Base-by-base conservation (phyloP, 2,888 invertebrate genomes). In the Dyspetes luteomarginatus region DNA sequence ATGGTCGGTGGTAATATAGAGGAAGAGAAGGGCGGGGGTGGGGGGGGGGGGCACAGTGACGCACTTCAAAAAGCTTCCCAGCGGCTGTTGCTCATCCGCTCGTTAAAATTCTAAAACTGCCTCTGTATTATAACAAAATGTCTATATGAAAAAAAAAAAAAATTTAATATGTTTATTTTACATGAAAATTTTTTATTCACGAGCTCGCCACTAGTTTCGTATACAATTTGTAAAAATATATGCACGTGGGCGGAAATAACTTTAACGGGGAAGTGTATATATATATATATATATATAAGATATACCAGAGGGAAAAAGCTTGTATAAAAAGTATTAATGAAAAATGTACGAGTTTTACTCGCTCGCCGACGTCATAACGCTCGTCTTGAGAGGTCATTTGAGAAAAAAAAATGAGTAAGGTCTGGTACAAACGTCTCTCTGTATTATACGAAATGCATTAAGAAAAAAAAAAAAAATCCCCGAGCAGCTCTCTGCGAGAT, bases 381-480 rank as follows among this genome's bases (percentile, higher is more conserved):
- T 2, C 7, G 22, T 50, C 28, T 71, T 43, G 69, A 56, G 50
- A 58, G 12, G n/a, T 30, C 36, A 17, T 43, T 58, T 7, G 36
- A 43, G 58, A 22, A 15, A 28, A 26, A 56, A 22, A 17, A 52
- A 52, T 22, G 22, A 17, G 4, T 3, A 24, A 26, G 55, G 41
- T 55, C 41, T 7, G 28, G 24, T 30, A 7, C 30, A 30, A 4
- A 30, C 30, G 19, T 17, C 3, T 0, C 68, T 22, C 48, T 67
- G 41, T 56, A 22, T 45, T 26, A 65, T n/a, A 55, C 17, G 24
- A 28, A 65, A 36, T 22, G 56, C 55, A 69, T 71, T 77, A 71
- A n/a, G n/a, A n/a, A n/a, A n/a, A n/a, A n/a, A n/a, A n/a, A n/a
- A 69, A 36, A 76, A 60, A 60, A 60, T 72, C 55, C 64, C 64